A percentile compares a stretch with the other conserved stretches of the same genome.
Evolutionary conservation across 2,888 invertebrate genomes (phyloP).

Genomic region (Epinotia demarniana): DNA sequence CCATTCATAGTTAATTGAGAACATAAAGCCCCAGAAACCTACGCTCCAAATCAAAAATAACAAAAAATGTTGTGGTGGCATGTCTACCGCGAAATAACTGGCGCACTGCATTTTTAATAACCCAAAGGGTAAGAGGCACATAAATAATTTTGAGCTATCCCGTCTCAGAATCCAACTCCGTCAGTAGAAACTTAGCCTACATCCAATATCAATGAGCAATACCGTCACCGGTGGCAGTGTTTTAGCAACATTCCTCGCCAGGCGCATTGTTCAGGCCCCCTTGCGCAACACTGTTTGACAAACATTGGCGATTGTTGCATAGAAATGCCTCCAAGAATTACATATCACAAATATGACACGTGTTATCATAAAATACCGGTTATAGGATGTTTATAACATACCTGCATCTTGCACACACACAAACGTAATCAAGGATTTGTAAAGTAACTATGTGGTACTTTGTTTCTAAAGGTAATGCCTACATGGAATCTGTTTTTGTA

Average conservation of each 20-base stretch:
- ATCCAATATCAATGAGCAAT: constrained; percentile 44
- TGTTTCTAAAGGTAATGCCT: background rate
- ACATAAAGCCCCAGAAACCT: too few species aligned
- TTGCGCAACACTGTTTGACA: constrained; percentile 78
- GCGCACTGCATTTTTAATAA: background rate
- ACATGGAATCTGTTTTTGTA: too few species aligned
- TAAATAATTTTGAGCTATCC: background rate
- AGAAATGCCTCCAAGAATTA: constrained; percentile 54
- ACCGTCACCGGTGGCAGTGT: constrained; percentile 62
- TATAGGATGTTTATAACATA: background rate
- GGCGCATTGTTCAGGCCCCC: constrained; percentile 73
- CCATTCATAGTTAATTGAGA: too few species aligned
- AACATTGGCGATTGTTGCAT: constrained; percentile 77
- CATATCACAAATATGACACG: constrained; percentile 31
- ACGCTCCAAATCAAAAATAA: background rate
- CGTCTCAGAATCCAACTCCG: background rate
- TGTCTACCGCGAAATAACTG: background rate
- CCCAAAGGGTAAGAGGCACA: background rate
- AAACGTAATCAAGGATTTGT: background rate
- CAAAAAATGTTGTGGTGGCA: too few species aligned
- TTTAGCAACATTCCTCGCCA: constrained; percentile 74
- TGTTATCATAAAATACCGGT: constrained; percentile 4
- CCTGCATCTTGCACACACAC: background rate
- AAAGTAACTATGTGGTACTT: background rate
- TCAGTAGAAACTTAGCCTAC: constrained; percentile 15